Conservation (phyloP, 2,888 invertebrate species). For the Tinea pellionella region DNA sequence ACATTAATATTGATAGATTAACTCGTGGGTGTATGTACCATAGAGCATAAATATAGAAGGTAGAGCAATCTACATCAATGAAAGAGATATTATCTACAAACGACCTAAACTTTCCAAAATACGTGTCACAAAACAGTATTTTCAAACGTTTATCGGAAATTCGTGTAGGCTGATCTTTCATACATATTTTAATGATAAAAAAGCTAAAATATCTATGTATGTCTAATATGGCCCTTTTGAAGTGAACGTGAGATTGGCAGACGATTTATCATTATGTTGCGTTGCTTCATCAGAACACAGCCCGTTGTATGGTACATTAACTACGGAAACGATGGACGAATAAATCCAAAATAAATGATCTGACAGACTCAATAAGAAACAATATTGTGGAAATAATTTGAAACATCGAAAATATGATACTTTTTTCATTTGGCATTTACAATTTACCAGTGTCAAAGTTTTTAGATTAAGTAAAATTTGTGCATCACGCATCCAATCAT, state of each 20-base stretch:
- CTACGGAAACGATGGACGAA: constrained; percentile 19
- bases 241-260: constrained; percentile 17
- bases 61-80: too few species aligned
- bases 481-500: too few species aligned
- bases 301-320: constrained; percentile 31
- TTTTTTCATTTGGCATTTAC: neutral
- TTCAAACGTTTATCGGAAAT: neutral
- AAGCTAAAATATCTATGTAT: neutral
- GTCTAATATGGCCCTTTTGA: neutral
- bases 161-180: neutral
- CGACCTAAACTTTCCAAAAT: too few species aligned
- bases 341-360: constrained; percentile 33
- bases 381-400: constrained; percentile 18
- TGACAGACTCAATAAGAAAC: constrained; percentile 24
- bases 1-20: too few species aligned
- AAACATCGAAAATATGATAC: neutral
- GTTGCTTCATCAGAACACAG: constrained; percentile 21
- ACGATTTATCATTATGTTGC: constrained; percentile 17
- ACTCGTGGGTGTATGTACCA: too few species aligned
- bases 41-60: too few species aligned
- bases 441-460: neutral
- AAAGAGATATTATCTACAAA: too few species aligned
- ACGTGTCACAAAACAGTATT: too few species aligned
- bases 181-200: neutral
- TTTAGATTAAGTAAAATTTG: too few species aligned